Conservation (phyloP, 2,888 invertebrate species). For the Parnassius orleans region DNA sequence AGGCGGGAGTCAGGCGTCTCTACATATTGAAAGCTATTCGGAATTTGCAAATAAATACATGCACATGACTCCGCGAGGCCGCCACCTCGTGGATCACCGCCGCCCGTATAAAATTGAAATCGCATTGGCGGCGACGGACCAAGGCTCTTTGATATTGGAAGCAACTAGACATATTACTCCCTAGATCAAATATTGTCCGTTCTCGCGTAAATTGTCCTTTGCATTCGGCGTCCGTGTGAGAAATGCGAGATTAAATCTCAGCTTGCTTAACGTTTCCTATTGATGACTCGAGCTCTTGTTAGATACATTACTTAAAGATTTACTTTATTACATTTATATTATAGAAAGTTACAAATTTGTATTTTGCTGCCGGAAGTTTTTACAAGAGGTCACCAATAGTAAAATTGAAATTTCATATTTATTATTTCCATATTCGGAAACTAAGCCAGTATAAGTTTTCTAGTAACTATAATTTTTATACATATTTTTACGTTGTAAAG, state of each 20-base stretch:
- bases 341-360: too few relatives aligned
- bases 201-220: conserved; percentile 26
- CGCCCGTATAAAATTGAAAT: conserved; percentile 72
- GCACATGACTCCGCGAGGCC: conserved; percentile 59
- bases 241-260: conserved; percentile 18
- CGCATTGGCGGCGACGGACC: conserved; percentile 63
- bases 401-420: too few relatives aligned
- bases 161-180: conserved; percentile 33
- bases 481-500: too few relatives aligned
- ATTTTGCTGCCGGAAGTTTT: too few relatives aligned
- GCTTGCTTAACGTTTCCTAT: conserved; percentile 4
- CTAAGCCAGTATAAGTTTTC: too few relatives aligned
- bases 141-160: conserved; percentile 52
- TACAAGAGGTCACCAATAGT: too few relatives aligned
- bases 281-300: not conserved
- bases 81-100: conserved; percentile 57
- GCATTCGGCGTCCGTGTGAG: conserved; percentile 19
- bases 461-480: too few relatives aligned
- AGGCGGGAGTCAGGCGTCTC: conserved; percentile 71
- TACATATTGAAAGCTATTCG: conserved; percentile 78
- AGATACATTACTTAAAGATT: too few relatives aligned
- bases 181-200: conserved; percentile 29
- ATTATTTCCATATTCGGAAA: too few relatives aligned
- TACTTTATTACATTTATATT: too few relatives aligned
- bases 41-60: conserved; percentile 79